Evolutionary conservation across 2,888 invertebrate genomes (phyloP).

Genomic region (Perizoma flavofasciatum): DNA sequence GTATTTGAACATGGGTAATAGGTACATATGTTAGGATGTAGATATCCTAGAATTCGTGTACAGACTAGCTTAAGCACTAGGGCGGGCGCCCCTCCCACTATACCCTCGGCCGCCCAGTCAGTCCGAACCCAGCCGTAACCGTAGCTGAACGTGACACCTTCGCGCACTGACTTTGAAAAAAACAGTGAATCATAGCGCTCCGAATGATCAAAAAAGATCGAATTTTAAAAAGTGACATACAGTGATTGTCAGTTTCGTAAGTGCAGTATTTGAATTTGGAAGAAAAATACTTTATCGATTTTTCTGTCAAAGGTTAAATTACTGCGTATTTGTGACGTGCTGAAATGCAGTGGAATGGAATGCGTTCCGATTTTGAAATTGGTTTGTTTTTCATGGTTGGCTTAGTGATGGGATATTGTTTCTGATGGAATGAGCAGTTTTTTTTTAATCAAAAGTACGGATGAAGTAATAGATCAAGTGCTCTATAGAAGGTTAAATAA

Average conservation of each 20-base stretch:
- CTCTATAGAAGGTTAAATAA: slow-evolving; percentile 15
- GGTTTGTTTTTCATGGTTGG: slow-evolving; percentile 30
- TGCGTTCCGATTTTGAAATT: slow-evolving; percentile 30
- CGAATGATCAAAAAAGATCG: slow-evolving; percentile 33
- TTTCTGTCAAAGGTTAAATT: slow-evolving; percentile 21
- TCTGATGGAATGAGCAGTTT: slow-evolving; percentile 2
- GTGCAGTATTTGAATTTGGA: slow-evolving; percentile 23
- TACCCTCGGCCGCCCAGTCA: slow-evolving; percentile 42
- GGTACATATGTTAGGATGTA: slow-evolving; percentile 19
- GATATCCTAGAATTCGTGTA: slow-evolving; percentile 44
- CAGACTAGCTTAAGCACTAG: slow-evolving; percentile 45
- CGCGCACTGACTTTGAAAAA: slow-evolving; percentile 29
- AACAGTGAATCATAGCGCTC: slow-evolving; percentile 32
- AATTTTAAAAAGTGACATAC: slow-evolving; percentile 36
- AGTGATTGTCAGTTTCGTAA: slow-evolving; percentile 17
- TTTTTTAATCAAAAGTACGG: slow-evolving; percentile 13
- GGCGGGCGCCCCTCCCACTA: slow-evolving; percentile 53
- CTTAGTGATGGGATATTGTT: slow-evolving; percentile 17
- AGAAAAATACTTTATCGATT: slow-evolving; percentile 21
- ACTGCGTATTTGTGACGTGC: slow-evolving; percentile 27
- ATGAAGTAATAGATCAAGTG: slow-evolving; percentile 14
- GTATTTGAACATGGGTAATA: slow-evolving; percentile 4
- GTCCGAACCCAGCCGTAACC: slow-evolving; percentile 49
- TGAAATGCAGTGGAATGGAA: slow-evolving; percentile 31
- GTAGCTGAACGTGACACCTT: slow-evolving; percentile 45